Evolutionary conservation across 2,888 invertebrate genomes (phyloP).

Genomic region (Drosophila diplacantha): DNA sequence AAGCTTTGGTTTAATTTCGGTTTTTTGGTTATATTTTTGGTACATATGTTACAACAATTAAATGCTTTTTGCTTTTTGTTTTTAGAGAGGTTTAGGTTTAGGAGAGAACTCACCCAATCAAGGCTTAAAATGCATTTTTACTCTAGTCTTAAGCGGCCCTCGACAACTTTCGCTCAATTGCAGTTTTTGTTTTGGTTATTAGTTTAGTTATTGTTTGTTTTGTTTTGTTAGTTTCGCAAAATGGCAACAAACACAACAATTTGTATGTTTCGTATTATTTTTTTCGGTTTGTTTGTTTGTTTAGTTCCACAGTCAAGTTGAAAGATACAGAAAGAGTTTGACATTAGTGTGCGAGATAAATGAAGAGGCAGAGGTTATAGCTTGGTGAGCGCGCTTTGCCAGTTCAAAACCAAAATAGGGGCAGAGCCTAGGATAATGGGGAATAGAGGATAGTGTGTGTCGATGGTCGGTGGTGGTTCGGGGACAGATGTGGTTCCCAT

Average conservation of each 20-base stretch:
- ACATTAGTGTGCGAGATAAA: slow-evolving; percentile 64
- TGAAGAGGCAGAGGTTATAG: slow-evolving; percentile 20
- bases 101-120: slow-evolving; percentile 70
- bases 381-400: slow-evolving; percentile 13
- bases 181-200: slow-evolving; percentile 44
- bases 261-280: slow-evolving; percentile 20
- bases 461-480: slow-evolving; percentile 16
- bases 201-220: slow-evolving; percentile 26
- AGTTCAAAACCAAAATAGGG: slow-evolving; percentile 28
- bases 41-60: slow-evolving; percentile 33
- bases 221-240: slow-evolving; percentile 52
- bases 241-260: slow-evolving; percentile 41
- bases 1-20: slow-evolving; percentile 31
- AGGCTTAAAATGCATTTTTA: slow-evolving; percentile 65
- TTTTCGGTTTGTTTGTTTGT: slow-evolving; percentile 22
- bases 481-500: slow-evolving; percentile 7
- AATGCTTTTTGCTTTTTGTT: slow-evolving; percentile 31
- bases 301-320: slow-evolving; percentile 56
- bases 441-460: slow-evolving; percentile 9
- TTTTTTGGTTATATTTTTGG: slow-evolving; percentile 15
- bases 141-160: slow-evolving; percentile 70
- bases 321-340: slow-evolving; percentile 72
- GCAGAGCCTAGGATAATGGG: slow-evolving; percentile 19
- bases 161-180: slow-evolving; percentile 71
- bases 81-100: slow-evolving; percentile 17